Percentiles rank a stretch among this genome's conserved stretches.
These are phyloP conservation scores for Dryococelus australis DNA, from an alignment of 2,888 invertebrate species.

Conservation along the genomic window DNA sequence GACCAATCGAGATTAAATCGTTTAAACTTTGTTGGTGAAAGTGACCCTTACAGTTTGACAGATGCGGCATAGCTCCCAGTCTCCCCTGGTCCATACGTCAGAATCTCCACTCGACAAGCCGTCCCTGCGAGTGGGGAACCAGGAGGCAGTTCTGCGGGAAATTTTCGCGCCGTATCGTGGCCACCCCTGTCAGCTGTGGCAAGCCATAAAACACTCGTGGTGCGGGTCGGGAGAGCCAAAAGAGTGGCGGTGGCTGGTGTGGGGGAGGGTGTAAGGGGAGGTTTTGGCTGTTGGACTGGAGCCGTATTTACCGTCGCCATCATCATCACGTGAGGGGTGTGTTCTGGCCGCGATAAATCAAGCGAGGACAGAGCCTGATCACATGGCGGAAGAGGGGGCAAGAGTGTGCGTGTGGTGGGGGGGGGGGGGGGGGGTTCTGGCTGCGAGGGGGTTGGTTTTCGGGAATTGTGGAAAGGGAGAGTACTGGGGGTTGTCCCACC, in stretches of 20 bases:
- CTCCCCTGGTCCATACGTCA: no score
- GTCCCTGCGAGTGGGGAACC: neutral
- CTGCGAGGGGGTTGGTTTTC: slow-evolving; percentile 6
- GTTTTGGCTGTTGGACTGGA: neutral
- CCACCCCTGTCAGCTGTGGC: slow-evolving; percentile 16
- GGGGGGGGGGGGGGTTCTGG: neutral
- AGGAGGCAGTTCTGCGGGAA: neutral
- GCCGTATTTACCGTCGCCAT: slow-evolving; percentile 9
- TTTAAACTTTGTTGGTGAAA: no score
- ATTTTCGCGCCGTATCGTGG: neutral
- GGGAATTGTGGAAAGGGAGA: neutral
- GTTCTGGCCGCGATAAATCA: slow-evolving; percentile 6
- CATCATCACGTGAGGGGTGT: slow-evolving; percentile 16
- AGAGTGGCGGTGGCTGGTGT: neutral
- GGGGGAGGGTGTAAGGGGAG: neutral
- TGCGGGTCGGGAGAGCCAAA: neutral
- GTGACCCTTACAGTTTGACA: no score
- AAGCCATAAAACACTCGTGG: neutral
- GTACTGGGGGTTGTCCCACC: neutral
- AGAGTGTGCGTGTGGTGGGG: neutral
- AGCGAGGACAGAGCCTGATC: slow-evolving; percentile 7
- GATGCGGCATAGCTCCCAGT: no score
- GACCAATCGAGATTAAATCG: no score
- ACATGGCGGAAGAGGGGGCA: neutral
- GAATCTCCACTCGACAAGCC: no score